Conservation (phyloP, 2,888 invertebrate species). For the Hipparchia sbordonii region DNA sequence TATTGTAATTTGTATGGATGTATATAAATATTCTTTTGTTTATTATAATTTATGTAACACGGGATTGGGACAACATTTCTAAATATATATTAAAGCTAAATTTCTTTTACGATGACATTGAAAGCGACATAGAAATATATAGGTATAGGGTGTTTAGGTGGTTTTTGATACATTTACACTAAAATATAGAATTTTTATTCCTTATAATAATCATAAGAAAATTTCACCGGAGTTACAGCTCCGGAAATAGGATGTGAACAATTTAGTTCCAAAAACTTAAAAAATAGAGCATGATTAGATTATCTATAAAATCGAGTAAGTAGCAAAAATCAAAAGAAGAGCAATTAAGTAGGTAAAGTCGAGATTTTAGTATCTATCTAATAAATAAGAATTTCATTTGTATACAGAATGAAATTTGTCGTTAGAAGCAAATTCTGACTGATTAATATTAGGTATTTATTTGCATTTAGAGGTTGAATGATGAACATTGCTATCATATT, state of each 20-base stretch:
- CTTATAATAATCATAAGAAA: constrained; percentile 82
- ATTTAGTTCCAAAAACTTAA: constrained; percentile 34
- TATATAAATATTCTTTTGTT: constrained; percentile 24
- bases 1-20: constrained; percentile 23
- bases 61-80: constrained; percentile 34
- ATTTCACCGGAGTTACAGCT: constrained; percentile 56
- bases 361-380: constrained; percentile 11
- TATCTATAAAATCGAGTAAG: not conserved
- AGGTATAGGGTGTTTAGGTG: constrained; percentile 53
- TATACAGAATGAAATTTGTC: constrained; percentile 17
- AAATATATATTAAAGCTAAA: constrained; percentile 48
- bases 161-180: constrained; percentile 66
- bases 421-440: no score
- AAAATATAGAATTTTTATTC: constrained; percentile 68
- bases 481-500: no score
- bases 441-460: no score
- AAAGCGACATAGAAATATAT: constrained; percentile 78
- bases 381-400: constrained; percentile 18
- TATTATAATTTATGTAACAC: constrained; percentile 17
- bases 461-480: no score
- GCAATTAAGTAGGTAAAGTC: not conserved
- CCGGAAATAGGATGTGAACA: constrained; percentile 50
- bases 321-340: not conserved
- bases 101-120: constrained; percentile 59
- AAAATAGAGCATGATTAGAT: not conserved